Base-by-base conservation (phyloP, 2,888 invertebrate species). In the Nephrocerus scutellatus region DNA sequence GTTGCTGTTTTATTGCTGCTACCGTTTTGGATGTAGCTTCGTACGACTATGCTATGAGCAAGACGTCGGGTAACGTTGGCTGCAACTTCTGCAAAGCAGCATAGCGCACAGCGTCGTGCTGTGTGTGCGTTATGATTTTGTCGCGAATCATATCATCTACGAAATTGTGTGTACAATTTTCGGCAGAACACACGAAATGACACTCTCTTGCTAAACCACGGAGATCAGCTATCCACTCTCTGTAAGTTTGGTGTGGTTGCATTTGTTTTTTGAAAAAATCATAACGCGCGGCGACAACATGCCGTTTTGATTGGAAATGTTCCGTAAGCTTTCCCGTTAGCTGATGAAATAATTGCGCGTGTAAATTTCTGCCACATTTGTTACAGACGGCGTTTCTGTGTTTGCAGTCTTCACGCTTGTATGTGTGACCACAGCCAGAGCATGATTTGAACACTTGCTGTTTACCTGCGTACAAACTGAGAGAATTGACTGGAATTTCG, bases 111-210 rank as follows among this genome's bases (percentile, higher is more conserved):
- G 41, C n/a, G 7, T 47, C 47, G 26, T 50, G 43, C 20, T 42
- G 46, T 20, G 47, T 46, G 13, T 46, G 30, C 4, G 37, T 32
- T 4, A 46, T 44, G 7, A 46, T 45, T n/a, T 42, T 37, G 24
- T 47, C 39, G 6, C 46, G 41, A 14, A 49, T 49, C 41, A 49
- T 39, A 18, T 45, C 46, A 15, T 46, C 48, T n/a, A 43, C 39
- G 30, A 33, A 47, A 20, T 38, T 39, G 12, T 28, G 22, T 14
- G 32, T 20, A 24, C 45, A 50, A 22, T 31, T 36, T 20, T 31
- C 38, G n/a, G 32, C 40, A 14, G 21, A 30, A 16, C 47, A 49
- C 1, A 43, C 31, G 26, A 46, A 51, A 6, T 40, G 28, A 16
- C 47, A 49, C 9, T 35, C 39, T 30, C 41, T 26, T 7, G 46